Evolutionary conservation across 1,140 invertebrate species (phyloP).

Genomic region (Monomorium pharaonis): DNA sequence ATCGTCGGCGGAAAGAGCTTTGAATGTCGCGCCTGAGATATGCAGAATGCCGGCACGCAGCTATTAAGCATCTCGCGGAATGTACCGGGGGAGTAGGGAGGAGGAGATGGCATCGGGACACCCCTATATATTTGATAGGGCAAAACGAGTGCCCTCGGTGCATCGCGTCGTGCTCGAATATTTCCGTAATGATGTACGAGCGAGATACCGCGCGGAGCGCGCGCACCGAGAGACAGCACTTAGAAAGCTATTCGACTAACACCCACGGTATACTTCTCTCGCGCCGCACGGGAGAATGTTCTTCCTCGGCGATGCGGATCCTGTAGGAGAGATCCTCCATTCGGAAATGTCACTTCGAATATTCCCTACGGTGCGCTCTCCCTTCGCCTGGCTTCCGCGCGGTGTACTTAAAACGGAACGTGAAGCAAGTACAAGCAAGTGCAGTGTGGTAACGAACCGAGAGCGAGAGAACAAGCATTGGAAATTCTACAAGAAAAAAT

Average conservation of each 20-base stretch:
- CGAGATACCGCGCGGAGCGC: neutral
- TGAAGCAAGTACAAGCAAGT: neutral
- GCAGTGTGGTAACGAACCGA: neutral
- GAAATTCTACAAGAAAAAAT: neutral
- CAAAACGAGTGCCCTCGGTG: neutral
- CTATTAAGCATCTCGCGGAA: slow-evolving; percentile 46
- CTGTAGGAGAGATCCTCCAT: neutral
- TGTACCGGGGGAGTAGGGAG: neutral
- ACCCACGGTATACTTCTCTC: slow-evolving; percentile 5
- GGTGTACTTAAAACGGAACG: neutral
- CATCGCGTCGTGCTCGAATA: slow-evolving; percentile 25
- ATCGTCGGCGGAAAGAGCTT: slow-evolving; percentile 3
- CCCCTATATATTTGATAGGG: neutral
- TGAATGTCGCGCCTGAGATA: slow-evolving; percentile 28
- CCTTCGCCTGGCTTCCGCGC: neutral
- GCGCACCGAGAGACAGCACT: neutral
- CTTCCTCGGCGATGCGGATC: neutral
- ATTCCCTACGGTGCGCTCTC: neutral
- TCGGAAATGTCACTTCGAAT: slow-evolving; percentile 1
- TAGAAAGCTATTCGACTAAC: slow-evolving; percentile 38
- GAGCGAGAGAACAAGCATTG: neutral
- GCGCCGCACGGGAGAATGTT: neutral
- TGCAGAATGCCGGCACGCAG: slow-evolving; percentile 31
- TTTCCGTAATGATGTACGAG: slow-evolving; percentile 50
- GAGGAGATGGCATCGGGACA: slow-evolving; percentile 8